A percentile compares a stretch with the other conserved stretches of the same genome.
phyloP scores from a whole-genome alignment of 2,888 invertebrate genomes.

The Sacculina carcini region DNA sequence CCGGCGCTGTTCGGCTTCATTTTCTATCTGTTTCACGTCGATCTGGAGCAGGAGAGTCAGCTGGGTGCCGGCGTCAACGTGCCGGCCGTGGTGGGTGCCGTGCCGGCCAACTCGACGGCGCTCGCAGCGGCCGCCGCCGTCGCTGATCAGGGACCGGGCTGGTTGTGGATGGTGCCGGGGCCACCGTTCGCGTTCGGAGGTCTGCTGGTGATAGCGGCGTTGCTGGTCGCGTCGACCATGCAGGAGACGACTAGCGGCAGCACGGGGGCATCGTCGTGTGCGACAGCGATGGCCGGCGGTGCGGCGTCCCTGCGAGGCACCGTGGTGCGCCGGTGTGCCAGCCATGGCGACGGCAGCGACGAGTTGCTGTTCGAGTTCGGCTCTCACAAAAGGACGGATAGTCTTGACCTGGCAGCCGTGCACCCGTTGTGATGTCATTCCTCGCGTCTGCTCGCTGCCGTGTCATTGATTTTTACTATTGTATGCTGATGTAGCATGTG shows the following conservation, averaged over 20 bases:
- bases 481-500: too few species aligned
- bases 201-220: slow-evolving; percentile 77
- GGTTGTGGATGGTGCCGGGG: slow-evolving; percentile 55
- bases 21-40: slow-evolving; percentile 94
- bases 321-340: too few species aligned
- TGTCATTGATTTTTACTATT: too few species aligned
- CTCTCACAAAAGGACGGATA: slow-evolving; percentile 24
- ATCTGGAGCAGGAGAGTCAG: slow-evolving; percentile 40
- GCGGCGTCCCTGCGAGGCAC: neutral
- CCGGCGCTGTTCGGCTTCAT: slow-evolving; percentile 96
- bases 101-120: neutral
- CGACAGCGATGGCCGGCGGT: neutral
- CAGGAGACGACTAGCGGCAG: too few species aligned
- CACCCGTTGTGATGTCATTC: too few species aligned
- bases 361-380: slow-evolving; percentile 60
- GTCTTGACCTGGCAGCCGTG: slow-evolving; percentile 14
- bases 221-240: slow-evolving; percentile 39
- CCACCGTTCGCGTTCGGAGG: slow-evolving; percentile 97
- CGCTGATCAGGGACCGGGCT: neutral
- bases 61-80: slow-evolving; percentile 12
- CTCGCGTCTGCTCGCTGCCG: too few species aligned
- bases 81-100: neutral
- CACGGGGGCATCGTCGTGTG: too few species aligned
- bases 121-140: neutral
- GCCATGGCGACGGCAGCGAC: too few species aligned